These are phyloP conservation scores for Engystomops pustulosus DNA, from an alignment of 2,113 vertebrate species.

Conservation along the genomic window DNA sequence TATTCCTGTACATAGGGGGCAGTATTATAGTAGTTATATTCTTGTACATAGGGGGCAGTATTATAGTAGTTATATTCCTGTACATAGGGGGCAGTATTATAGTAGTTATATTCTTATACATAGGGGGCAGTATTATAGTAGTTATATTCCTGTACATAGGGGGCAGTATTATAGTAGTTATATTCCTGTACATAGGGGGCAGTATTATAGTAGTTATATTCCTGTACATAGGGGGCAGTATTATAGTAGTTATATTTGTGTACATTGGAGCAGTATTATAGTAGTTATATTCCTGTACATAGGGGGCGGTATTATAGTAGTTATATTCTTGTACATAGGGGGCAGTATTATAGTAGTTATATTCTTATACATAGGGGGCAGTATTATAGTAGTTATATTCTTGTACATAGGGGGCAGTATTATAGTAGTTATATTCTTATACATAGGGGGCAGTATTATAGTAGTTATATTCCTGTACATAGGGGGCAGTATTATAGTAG, in stretches of 20 bases:
- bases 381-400: background rate
- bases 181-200: too few species aligned
- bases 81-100: too few species aligned
- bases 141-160: too few species aligned
- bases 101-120: too few species aligned
- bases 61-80: too few species aligned
- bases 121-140: too few species aligned
- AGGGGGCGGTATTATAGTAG: background rate
- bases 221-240: too few species aligned
- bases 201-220: too few species aligned
- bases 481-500: background rate
- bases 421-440: background rate
- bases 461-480: background rate
- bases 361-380: background rate
- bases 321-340: background rate
- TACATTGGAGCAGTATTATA: background rate
- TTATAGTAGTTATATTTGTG: conserved; percentile 2
- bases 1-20: too few species aligned
- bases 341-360: background rate
- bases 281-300: conserved; percentile 6
- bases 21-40: too few species aligned
- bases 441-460: background rate
- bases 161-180: too few species aligned
- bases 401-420: background rate
- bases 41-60: too few species aligned